Evolutionary conservation across 1,140 invertebrate genomes (phyloP).

Genomic region (Drosophila tsacasi): DNA sequence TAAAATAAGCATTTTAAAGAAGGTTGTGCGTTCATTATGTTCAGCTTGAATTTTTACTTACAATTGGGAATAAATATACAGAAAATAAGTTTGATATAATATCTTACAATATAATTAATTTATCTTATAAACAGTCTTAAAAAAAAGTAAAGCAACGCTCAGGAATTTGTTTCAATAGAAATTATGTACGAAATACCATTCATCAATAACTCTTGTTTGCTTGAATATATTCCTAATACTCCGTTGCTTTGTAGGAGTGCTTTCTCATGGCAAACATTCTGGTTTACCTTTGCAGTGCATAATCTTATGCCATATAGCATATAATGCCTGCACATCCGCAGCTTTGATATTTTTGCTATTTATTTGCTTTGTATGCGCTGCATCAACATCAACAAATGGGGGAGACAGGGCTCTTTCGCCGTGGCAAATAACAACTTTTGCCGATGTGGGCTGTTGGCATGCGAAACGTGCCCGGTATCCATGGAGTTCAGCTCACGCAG

Average conservation of each 20-base stretch:
- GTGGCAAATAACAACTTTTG: constrained; percentile 54
- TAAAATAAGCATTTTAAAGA: too few relatives aligned
- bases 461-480: constrained; percentile 61
- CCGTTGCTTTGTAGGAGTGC: too few relatives aligned
- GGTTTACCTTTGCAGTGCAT: constrained; percentile 15
- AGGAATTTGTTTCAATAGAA: too few relatives aligned
- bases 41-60: not conserved
- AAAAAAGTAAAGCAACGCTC: too few relatives aligned
- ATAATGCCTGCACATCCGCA: constrained; percentile 31
- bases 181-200: not conserved
- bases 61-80: not conserved
- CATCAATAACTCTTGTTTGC: not conserved
- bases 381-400: constrained; percentile 35
- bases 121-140: too few relatives aligned
- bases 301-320: constrained; percentile 28
- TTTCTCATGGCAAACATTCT: constrained; percentile 1
- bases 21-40: not conserved
- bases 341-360: constrained; percentile 47
- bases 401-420: constrained; percentile 3
- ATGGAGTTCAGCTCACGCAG: constrained; percentile 28
- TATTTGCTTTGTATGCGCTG: constrained; percentile 39
- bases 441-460: constrained; percentile 44
- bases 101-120: too few relatives aligned
- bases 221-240: not conserved
- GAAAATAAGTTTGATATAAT: too few relatives aligned